Evolutionary conservation across 2,888 invertebrate genomes (phyloP), one percentile per base, ranked within the genome.

Genomic region (Acrobasis repandana): DNA sequence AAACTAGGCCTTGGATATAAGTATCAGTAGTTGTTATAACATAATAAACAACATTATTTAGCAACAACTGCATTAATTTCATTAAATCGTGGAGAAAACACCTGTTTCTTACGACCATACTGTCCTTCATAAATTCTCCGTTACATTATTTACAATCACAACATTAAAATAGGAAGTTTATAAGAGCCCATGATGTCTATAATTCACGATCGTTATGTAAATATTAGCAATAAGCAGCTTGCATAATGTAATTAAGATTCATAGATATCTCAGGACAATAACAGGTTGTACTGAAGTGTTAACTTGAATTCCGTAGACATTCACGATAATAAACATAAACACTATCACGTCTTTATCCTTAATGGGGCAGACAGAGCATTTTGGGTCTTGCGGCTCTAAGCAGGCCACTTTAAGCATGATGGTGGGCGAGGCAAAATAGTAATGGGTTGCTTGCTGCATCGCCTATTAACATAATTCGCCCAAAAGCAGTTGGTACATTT

Each of bases 181-280:
- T 54, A 18, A 10, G 15, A 15, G 16, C 16, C 16, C 8, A 16
- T 10, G 36, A 52, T 43, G 54, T 54, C 52, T 52, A 54, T 54
- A 54, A 54, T 38, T 54, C 54, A 38, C 54, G 54, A 54, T 54
- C 38, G 54, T 54, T 54, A 54, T 54, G 54, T 54, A 20, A 54
- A 54, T 54, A 54, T 54, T 38, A 20, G 54, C 54, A 38, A 54
- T 54, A 38, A 34, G 18, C 54, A 38, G 36, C 38, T 38, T 43
- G 38, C 38, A 54, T 54, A 54, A 38, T 38, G 18, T 38, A 54
- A 38, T 54, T 38, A 54, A 43, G 43, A 38, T 54, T 18, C 38
- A 54, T 43, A 54, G 54, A 54, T 54, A 54, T 54, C 54, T 54
- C 2, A 20, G 52, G 38, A 54, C 54, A 54, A 54, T 54, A 54